Conservation (phyloP, 2,113 vertebrate genomes). For the Cervus canadensis region DNA sequence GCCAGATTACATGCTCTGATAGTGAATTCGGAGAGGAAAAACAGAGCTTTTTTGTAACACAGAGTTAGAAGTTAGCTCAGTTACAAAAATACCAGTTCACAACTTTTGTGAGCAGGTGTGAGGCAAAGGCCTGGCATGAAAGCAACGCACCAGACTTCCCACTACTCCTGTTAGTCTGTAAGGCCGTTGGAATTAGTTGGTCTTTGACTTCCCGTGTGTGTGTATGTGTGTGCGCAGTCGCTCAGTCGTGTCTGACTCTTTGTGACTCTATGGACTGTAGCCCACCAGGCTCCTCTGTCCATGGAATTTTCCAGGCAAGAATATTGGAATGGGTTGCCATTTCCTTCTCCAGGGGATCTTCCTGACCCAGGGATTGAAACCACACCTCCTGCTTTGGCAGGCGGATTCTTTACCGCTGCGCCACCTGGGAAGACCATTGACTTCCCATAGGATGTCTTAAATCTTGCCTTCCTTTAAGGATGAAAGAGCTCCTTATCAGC, state of each 20-base stretch:
- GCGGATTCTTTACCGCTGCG: not conserved
- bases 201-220: not conserved
- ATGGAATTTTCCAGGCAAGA: not conserved
- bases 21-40: not conserved
- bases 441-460: not conserved
- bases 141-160: not conserved
- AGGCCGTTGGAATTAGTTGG: not conserved
- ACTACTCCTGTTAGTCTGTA: not conserved
- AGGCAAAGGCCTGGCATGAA: not conserved
- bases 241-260: not conserved
- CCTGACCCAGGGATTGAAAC: not conserved
- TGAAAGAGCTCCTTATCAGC: not conserved
- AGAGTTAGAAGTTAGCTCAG: not conserved
- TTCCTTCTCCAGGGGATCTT: not conserved
- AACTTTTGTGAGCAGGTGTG: not conserved
- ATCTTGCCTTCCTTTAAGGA: not conserved
- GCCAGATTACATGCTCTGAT: not conserved
- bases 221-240: not conserved
- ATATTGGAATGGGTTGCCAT: not conserved
- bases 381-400: not conserved
- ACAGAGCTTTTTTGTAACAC: not conserved
- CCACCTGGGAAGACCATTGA: not conserved
- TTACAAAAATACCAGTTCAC: not conserved
- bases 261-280: not conserved
- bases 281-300: not conserved